Evolutionary conservation across 2,113 vertebrate species (phyloP), one percentile per base, ranked within the genome.

Genomic region (Rhizomys pruinosus): DNA sequence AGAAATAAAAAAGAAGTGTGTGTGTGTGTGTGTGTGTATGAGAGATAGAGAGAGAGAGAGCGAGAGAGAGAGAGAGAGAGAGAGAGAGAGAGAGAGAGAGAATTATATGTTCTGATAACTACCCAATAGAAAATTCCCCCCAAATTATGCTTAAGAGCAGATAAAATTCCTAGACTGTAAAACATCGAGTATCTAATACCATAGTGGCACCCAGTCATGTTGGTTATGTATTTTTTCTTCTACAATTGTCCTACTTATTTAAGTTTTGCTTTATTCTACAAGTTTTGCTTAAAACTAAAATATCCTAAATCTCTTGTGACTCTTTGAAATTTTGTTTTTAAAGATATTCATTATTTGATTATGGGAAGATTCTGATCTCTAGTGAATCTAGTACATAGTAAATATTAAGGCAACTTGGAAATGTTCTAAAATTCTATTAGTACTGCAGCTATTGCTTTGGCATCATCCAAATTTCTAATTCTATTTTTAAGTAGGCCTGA

Each of bases 361-460:
- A 52, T 15, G 12, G 85, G 39, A 27, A 27, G 2, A 47, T 71
- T 78, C 64, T 79, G 15, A 64, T 52, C 27, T 86, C n/a, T 87
- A 91, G 37, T n/a, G 37, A 59, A 3, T 80, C 27, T 90, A 88
- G 19, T 27, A 87, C 76, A 94, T 11, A 72, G 5, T 32, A 78
- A 29, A 22, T 64, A 52, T 3, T 84, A 86, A 29, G 27, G 47
- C 3, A 87, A 20, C 9, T 82, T 84, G 85, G 44, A 91, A 94
- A 91, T 66, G 19, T 59, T 87, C 29, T 29, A 9, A 87, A 87
- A 87, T 90, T 92, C 7, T 77, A 71, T 22, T 59, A 92, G 22
- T 69, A 57, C 7, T 78, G 39, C 1, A 79, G 1, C 32, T 37
- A 78, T 89, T 90, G 19, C 29, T 37, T 0, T 73, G 15, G 22